Percentiles rank a stretch among this genome's conserved stretches.
Evolutionary conservation across 2,113 vertebrate genomes (phyloP).

Genomic region (Speoplatyrhinus poulsoni): DNA sequence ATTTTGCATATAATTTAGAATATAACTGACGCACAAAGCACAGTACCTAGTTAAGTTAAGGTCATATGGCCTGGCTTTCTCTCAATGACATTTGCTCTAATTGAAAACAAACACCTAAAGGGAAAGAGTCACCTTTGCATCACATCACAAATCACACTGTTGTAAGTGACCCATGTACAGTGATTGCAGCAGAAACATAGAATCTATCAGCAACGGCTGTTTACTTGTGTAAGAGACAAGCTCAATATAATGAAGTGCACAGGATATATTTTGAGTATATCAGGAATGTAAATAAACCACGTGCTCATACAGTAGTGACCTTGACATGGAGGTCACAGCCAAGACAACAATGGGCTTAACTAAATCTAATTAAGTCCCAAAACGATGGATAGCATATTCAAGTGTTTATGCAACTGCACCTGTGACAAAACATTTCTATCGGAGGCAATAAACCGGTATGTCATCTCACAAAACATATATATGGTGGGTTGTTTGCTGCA

Average conservation of each 20-base stretch:
- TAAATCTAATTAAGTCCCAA: too few species aligned
- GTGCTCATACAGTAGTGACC: background rate
- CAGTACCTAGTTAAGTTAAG: background rate
- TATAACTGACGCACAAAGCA: background rate
- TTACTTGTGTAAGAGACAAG: background rate
- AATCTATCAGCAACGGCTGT: background rate
- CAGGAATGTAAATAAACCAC: background rate
- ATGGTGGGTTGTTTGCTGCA: background rate
- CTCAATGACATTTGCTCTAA: conserved; percentile 23
- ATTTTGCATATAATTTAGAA: conserved; percentile 15
- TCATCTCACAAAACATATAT: too few species aligned
- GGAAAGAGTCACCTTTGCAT: background rate
- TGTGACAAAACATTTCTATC: too few species aligned
- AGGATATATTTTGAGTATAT: background rate
- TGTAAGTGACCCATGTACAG: background rate
- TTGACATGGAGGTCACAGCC: background rate
- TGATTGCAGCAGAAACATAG: background rate
- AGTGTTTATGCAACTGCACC: too few species aligned
- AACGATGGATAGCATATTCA: too few species aligned
- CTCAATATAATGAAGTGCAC: background rate
- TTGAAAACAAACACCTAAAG: conserved; percentile 13
- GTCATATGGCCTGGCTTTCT: background rate
- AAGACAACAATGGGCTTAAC: too few species aligned
- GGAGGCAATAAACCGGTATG: too few species aligned
- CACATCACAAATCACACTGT: background rate